Evolutionary conservation across 2,888 invertebrate species (phyloP).

Genomic region (Ellobium chinense): DNA sequence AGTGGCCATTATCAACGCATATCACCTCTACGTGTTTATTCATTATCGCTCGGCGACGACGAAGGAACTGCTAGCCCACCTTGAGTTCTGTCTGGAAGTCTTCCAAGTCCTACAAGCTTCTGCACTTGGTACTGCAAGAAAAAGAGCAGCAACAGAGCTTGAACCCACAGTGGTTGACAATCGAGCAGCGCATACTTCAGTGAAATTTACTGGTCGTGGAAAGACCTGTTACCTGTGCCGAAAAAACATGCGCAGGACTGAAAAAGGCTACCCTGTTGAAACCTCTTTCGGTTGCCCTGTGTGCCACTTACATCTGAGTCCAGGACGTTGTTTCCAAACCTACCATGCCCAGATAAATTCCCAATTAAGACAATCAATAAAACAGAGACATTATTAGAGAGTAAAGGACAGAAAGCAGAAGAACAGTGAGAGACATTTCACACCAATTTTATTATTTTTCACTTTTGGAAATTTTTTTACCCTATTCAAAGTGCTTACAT

Average conservation of each 20-base stretch:
- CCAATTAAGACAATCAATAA: not conserved
- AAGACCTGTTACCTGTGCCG: not conserved
- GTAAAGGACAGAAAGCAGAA: not conserved
- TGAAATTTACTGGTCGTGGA: not conserved
- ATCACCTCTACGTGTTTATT: not conserved
- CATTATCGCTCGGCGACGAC: not conserved
- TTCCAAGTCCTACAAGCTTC: not conserved
- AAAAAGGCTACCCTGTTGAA: not conserved
- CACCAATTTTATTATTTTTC: not conserved
- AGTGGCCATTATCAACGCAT: slow-evolving; percentile 28
- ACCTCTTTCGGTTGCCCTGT: not conserved
- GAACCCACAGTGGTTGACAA: not conserved
- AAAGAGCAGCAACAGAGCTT: not conserved
- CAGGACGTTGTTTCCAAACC: not conserved
- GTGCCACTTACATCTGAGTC: not conserved
- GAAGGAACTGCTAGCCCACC: not conserved
- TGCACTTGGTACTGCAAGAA: not conserved
- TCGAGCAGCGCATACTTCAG: not conserved
- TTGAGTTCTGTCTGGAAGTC: slow-evolving; percentile 11
- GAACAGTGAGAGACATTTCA: not conserved
- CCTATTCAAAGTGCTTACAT: not conserved
- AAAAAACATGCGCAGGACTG: not conserved
- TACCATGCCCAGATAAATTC: not conserved
- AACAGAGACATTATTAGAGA: not conserved
- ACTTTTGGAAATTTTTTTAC: not conserved